Conservation (phyloP, 2,888 invertebrate genomes). For the Sphecodes monilicornis region DNA sequence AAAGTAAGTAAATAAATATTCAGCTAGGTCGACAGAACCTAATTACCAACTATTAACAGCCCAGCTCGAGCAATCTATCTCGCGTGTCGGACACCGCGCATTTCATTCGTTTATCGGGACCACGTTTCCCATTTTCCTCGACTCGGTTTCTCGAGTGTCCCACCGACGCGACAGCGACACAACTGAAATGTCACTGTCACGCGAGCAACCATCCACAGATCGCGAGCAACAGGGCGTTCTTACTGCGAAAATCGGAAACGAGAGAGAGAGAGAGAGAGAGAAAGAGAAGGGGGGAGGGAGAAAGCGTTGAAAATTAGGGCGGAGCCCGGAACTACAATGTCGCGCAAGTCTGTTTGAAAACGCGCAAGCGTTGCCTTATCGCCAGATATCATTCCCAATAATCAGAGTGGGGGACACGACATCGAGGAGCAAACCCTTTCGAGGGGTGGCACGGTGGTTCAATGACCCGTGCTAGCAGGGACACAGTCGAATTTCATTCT, state of each 20-base stretch:
- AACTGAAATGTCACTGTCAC: conserved; percentile 10
- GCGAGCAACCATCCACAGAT: conserved; percentile 18
- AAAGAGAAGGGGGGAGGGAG: background rate
- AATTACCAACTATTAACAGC: conserved; percentile 44
- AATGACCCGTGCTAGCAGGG: background rate
- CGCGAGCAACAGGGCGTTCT: conserved; percentile 8
- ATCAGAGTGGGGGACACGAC: background rate
- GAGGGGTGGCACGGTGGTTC: background rate
- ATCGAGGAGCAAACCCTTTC: background rate
- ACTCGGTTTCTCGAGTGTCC: background rate
- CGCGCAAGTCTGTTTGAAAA: conserved; percentile 30
- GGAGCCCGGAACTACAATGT: conserved; percentile 38
- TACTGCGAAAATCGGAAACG: conserved; percentile 1
- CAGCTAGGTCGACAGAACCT: conserved; percentile 30
- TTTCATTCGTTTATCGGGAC: conserved; percentile 38
- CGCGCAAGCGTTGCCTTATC: conserved; percentile 44
- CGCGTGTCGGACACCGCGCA: conserved; percentile 29
- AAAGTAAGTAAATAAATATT: conserved; percentile 51
- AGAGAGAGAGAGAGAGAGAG: too few species aligned
- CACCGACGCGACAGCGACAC: background rate
- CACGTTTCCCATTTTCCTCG: background rate
- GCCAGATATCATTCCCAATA: conserved; percentile 3
- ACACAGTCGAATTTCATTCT: background rate
- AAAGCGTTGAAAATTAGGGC: conserved; percentile 36
- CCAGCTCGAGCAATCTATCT: conserved; percentile 50